Evolutionary conservation across 2,113 vertebrate genomes (phyloP).

Genomic region (Melanotaenia duboulayi): DNA sequence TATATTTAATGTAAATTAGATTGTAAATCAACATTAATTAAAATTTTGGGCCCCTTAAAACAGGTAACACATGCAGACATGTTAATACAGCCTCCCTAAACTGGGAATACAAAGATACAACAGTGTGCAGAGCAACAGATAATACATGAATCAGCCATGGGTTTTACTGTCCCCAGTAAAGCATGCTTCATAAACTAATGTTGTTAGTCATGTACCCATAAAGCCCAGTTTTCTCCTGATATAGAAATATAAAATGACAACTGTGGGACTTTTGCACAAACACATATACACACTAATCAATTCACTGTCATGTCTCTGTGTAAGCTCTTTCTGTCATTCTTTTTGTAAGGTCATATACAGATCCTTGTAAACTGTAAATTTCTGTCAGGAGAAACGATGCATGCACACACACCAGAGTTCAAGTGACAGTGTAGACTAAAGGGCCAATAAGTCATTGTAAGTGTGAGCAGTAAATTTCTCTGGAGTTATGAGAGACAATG

Average conservation of each 20-base stretch:
- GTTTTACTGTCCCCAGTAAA: conserved; percentile 69
- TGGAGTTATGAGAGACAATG: conserved; percentile 35
- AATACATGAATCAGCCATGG: conserved; percentile 25
- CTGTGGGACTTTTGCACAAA: not conserved
- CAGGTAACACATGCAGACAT: not conserved
- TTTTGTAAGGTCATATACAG: conserved; percentile 24
- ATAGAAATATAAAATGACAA: conserved; percentile 19
- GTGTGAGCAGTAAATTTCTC: conserved; percentile 29
- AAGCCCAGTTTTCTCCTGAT: conserved; percentile 38
- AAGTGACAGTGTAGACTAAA: conserved; percentile 25
- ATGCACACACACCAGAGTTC: conserved; percentile 5
- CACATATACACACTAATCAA: conserved; percentile 10
- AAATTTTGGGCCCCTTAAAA: not conserved
- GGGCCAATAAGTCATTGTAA: conserved; percentile 37
- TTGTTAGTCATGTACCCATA: conserved; percentile 58
- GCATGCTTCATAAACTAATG: conserved; percentile 58
- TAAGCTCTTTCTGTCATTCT: conserved; percentile 23
- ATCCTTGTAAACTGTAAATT: conserved; percentile 57
- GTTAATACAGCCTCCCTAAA: not conserved
- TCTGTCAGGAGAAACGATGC: not conserved
- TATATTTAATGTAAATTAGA: too few species aligned
- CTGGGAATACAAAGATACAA: not conserved
- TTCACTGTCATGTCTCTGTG: conserved; percentile 11
- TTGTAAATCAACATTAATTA: too few species aligned
- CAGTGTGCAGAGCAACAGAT: conserved; percentile 2